Evolutionary conservation across 2,113 vertebrate species (phyloP).

Genomic region (Laterallus jamaicensis): DNA sequence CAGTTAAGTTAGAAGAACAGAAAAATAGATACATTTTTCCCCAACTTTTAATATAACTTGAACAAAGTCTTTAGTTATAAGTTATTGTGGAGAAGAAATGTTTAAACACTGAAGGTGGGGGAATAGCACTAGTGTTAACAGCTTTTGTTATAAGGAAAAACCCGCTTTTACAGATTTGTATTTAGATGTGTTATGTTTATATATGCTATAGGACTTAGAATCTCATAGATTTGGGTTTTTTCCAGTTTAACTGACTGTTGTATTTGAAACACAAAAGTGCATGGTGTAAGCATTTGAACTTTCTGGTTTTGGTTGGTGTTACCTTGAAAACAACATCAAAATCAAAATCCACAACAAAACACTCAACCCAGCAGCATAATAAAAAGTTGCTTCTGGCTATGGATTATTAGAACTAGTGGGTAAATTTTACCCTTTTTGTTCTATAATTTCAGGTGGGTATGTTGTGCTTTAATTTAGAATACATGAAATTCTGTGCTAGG

Average conservation of each 20-base stretch:
- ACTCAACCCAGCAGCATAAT: too few species aligned
- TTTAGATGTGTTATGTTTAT: not conserved
- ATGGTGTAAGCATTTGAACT: not conserved
- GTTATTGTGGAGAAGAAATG: not conserved
- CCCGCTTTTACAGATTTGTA: not conserved
- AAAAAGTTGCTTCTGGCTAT: not conserved
- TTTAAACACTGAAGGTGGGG: not conserved
- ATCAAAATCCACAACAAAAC: not conserved
- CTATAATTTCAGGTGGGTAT: not conserved
- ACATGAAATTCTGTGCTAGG: not conserved
- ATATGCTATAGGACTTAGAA: not conserved
- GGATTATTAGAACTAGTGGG: not conserved
- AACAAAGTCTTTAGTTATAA: not conserved
- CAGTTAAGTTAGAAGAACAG: not conserved
- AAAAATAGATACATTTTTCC: not conserved
- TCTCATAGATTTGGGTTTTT: fast-evolving
- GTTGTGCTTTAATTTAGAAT: not conserved
- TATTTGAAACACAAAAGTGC: not conserved
- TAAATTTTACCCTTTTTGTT: not conserved
- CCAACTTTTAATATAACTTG: not conserved
- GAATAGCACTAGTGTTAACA: not conserved
- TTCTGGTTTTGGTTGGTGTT: not conserved
- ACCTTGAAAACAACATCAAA: not conserved
- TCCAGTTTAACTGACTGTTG: not conserved
- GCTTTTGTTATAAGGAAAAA: not conserved